Evolutionary conservation across 2,113 vertebrate species (phyloP), one percentile per base, ranked within the genome.

Genomic region (Tragelaphus strepsiceros): DNA sequence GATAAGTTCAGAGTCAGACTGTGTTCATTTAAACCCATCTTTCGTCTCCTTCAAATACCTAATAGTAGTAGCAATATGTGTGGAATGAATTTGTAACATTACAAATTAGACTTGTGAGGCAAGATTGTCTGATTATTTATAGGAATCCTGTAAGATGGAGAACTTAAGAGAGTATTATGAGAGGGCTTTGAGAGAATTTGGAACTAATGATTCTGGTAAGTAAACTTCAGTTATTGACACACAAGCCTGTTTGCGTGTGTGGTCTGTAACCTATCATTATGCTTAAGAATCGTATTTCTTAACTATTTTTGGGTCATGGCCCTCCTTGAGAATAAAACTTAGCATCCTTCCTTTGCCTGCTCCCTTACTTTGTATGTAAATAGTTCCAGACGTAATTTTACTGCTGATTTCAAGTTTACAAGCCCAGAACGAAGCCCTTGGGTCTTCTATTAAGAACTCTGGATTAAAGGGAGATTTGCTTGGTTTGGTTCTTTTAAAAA

Each of bases 141-240:
- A 99, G 99, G 99, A 99, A 94, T 98, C 97, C 39, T 99, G 99
- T 80, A 99, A 99, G 97, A 99, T 99, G 98, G 98, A 96, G 91
- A 97, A 98, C 93, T 98, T 99, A 96, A 99, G 99, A 97, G 99
- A 99, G 81, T 99, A 99, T 98, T 99, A 99, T 5, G 99, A 99
- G 98, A 99, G 99, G 81, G 99, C 99, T 19, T 98, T 99, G 98
- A 99, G 99, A 96, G 99, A 99, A 97, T 99, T 99, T 81, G 99
- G 99, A 95, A 99, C 99, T 88, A 96, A 97, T 9, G 99, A 99
- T 94, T 99, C 99, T 10, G 99, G 99, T 99, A 98, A 99, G 98
- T 95, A 83, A 93, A 43, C 28, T 80, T 98, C 58, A 88, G 0
- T 43, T 96, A 30, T 4, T 46, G 51, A 84, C 51, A 78, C 7